phyloP scores from a whole-genome alignment of 2,797 vertebrate species.

The Mastacembelus armatus region DNA sequence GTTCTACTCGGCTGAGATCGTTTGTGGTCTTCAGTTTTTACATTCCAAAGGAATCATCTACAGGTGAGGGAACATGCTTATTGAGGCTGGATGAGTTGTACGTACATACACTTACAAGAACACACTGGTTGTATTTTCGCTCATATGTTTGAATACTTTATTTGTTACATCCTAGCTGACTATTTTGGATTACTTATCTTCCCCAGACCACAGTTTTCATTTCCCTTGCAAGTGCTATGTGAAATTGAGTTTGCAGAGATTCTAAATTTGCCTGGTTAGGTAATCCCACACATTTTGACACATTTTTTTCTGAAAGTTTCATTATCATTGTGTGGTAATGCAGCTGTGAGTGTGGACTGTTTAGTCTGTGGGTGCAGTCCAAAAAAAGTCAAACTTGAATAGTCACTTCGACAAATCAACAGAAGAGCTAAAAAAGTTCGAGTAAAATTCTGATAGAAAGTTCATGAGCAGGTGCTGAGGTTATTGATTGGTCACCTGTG shows the following conservation, averaged over 20 bases:
- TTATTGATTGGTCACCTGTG: too few species aligned
- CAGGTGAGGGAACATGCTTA: conserved; percentile 84
- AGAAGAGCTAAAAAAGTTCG: too few species aligned
- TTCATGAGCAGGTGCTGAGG: too few species aligned
- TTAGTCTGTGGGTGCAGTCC: conserved; percentile 9
- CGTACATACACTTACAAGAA: conserved; percentile 2
- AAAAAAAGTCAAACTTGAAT: neutral
- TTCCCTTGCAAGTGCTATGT: conserved; percentile 20
- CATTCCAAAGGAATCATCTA: conserved; percentile 98
- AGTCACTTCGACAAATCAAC: neutral
- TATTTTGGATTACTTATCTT: neutral
- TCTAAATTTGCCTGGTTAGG: conserved; percentile 36
- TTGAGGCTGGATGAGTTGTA: conserved; percentile 9
- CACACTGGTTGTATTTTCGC: neutral
- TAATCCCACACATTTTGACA: conserved; percentile 54
- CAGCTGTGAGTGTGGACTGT: conserved; percentile 32
- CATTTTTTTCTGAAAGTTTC: conserved; percentile 29
- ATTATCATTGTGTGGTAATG: conserved; percentile 41
- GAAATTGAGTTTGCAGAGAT: conserved; percentile 31
- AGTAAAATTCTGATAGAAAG: too few species aligned
- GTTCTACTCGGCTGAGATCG: conserved; percentile 97
- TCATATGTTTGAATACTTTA: neutral
- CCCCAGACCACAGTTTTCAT: neutral
- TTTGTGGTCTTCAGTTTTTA: conserved; percentile 96
- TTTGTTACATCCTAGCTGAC: conserved; percentile 2